phyloP scores from a whole-genome alignment of 2,113 vertebrate genomes.

The Colius striatus region DNA sequence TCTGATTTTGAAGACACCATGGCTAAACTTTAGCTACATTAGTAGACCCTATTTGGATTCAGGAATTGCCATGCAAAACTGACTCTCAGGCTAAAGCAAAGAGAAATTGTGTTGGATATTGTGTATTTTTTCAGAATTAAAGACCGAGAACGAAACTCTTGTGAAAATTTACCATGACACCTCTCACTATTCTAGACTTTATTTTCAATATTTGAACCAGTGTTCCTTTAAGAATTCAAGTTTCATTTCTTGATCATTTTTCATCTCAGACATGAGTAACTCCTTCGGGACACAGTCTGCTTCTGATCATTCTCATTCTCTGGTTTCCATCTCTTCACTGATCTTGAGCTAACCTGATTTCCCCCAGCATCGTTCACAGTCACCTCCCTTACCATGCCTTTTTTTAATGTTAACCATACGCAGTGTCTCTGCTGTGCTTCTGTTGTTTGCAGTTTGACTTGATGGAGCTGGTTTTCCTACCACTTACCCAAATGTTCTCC shows the following conservation, averaged over 20 bases:
- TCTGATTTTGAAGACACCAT: background rate
- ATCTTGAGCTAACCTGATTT: background rate
- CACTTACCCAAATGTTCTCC: background rate
- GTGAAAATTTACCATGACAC: background rate
- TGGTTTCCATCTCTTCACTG: background rate
- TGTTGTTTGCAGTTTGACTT: background rate
- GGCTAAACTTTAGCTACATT: background rate
- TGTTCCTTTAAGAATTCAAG: background rate
- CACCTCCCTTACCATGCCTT: background rate
- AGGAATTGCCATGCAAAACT: background rate
- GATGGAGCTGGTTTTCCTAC: background rate
- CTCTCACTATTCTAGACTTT: fast-evolving
- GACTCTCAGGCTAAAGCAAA: background rate
- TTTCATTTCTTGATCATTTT: background rate
- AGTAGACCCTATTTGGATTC: background rate
- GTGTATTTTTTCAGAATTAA: background rate
- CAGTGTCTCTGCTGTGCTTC: background rate
- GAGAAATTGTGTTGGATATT: background rate
- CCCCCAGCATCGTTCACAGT: background rate
- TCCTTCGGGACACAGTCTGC: background rate
- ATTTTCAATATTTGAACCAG: background rate
- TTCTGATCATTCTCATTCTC: background rate
- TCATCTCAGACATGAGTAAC: background rate
- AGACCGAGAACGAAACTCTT: background rate
- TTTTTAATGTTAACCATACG: fast-evolving